Evolutionary conservation across 2,113 vertebrate species (phyloP), one percentile per base, ranked within the genome.

Genomic region (Nothoprocta perdicaria): DNA sequence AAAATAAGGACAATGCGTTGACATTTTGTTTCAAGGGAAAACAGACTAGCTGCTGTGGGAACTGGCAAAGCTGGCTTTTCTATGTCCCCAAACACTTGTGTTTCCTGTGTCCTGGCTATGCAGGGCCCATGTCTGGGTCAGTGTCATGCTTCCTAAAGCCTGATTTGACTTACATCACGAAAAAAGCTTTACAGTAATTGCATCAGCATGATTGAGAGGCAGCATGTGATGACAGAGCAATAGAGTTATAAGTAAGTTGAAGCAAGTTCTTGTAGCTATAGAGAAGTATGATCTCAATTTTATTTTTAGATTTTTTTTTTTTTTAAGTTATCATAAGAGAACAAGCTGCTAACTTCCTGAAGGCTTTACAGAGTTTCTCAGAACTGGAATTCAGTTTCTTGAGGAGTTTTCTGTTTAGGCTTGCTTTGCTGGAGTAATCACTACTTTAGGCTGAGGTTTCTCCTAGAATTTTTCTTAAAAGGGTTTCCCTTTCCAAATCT

Each of bases 171-270:
- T 35, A 13, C 45, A 71, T 80, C 50, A 33, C 40, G 8, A 12
- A 10, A 46, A 31, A 27, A 24, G 1, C 33, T 74, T 18, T 52
- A 1, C 27, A 6, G 74, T 16, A 0, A 0, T 68, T 35, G 6
- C 46, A 14, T 31, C 62, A 29, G 62, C n/a, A 60, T 14, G 76
- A 29, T 4, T 2, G 6, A 62, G 38, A 67, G 31, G 26, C 9
- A 57, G 55, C 29, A 33, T n/a, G 29, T 35, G 38, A 7, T 21
- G 27, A 57, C 6, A 41, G 15, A 55, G 40, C 55, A 76, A 53
- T 60, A 35, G 0, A 8, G 38, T 15, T 43, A 23, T 55, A 79
- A 50, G 38, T 55, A 79, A 50, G 38, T 10, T 63, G 46, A 87
- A 89, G 63, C 9, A 31, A 67, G 19, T 7, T 71, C 61, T 74